A percentile compares a stretch with the other conserved stretches of the same genome.
Evolutionary conservation across 2,113 vertebrate genomes (phyloP).

Genomic region (Centrocercus urophasianus): DNA sequence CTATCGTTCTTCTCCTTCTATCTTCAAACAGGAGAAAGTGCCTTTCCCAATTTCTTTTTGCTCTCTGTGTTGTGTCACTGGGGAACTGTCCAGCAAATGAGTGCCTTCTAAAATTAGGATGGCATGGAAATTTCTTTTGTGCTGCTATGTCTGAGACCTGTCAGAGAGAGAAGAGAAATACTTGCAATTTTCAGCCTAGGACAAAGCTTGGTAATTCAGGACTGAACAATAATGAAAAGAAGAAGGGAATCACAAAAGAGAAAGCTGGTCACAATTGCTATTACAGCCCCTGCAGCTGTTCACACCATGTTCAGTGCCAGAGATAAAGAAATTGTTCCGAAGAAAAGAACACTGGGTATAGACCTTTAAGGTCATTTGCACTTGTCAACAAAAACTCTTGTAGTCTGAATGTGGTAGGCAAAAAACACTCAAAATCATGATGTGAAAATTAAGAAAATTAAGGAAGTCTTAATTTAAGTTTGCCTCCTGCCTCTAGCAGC

Average conservation of each 20-base stretch:
- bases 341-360: not conserved
- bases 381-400: not conserved
- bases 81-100: constrained; percentile 14
- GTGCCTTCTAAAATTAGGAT: not conserved
- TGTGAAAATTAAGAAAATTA: not conserved
- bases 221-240: constrained; percentile 1
- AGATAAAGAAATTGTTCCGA: constrained; percentile 34
- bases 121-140: constrained; percentile 12
- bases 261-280: not conserved
- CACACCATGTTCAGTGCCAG: not conserved
- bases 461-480: not conserved
- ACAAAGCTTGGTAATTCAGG: constrained; percentile 12
- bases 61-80: not conserved
- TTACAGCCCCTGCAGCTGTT: constrained; percentile 47
- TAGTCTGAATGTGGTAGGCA: not conserved
- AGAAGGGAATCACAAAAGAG: not conserved
- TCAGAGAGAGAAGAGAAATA: not conserved
- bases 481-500: not conserved
- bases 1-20: not conserved
- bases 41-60: not conserved
- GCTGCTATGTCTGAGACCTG: not conserved
- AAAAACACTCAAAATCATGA: not conserved
- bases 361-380: not conserved
- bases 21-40: not conserved
- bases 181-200: constrained; percentile 6